Evolutionary conservation across 2,888 invertebrate species (phyloP).

Genomic region (Seladonia tumulorum): DNA sequence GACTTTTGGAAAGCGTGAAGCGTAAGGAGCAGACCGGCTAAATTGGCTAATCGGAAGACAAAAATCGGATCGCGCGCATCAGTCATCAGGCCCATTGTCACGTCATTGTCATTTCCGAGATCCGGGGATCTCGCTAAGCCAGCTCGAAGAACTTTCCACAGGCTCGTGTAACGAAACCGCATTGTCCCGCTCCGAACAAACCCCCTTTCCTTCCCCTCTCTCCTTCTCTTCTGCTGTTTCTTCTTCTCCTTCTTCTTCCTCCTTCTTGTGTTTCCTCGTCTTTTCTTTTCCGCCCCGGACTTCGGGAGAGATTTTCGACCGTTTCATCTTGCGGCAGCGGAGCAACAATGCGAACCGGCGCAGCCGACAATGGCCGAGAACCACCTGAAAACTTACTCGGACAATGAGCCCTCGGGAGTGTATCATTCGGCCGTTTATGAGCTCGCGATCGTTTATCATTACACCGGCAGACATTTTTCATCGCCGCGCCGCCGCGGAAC

Average conservation of each 20-base stretch:
- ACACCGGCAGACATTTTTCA: constrained; percentile 77
- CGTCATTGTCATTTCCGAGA: constrained; percentile 52
- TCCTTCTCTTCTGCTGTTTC: constrained; percentile 13
- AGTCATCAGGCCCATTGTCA: not conserved
- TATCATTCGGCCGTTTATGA: constrained; percentile 82
- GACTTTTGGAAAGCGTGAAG: constrained; percentile 49
- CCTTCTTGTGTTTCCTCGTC: constrained; percentile 1
- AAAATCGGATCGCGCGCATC: constrained; percentile 46
- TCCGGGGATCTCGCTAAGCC: constrained; percentile 26
- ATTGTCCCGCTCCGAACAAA: constrained; percentile 45
- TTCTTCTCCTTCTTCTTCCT: not conserved
- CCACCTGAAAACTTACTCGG: constrained; percentile 76
- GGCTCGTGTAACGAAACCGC: constrained; percentile 58
- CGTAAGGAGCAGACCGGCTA: constrained; percentile 20
- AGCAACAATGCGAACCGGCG: constrained; percentile 69
- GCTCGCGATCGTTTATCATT: constrained; percentile 81
- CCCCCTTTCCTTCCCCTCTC: constrained; percentile 36
- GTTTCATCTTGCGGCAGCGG: constrained; percentile 67
- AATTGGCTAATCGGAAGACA: constrained; percentile 54
- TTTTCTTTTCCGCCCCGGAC: constrained; percentile 30
- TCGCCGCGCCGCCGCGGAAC: constrained; percentile 60
- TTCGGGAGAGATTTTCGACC: constrained; percentile 63
- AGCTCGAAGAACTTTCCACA: constrained; percentile 34
- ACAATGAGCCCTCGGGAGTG: constrained; percentile 79
- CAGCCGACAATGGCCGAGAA: constrained; percentile 71